phyloP scores from a whole-genome alignment of 2,797 vertebrate species.

The Sciurus vulgaris region DNA sequence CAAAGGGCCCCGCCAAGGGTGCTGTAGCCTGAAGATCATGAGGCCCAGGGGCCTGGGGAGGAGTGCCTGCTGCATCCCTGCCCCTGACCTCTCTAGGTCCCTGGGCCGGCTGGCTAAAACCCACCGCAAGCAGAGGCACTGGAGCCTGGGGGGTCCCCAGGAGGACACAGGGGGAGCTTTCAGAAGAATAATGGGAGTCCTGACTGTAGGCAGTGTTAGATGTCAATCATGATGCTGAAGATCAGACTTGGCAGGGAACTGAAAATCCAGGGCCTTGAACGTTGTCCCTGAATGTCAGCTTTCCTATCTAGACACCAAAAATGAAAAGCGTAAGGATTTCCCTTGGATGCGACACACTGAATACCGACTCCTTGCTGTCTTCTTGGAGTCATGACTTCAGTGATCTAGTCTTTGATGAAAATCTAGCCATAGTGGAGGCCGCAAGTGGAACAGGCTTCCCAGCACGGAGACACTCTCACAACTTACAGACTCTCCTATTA shows the following conservation, averaged over 20 bases:
- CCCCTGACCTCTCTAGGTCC: background rate
- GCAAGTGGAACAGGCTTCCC: accelerated
- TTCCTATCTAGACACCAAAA: background rate
- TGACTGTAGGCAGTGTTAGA: background rate
- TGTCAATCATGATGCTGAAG: background rate
- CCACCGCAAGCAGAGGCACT: background rate
- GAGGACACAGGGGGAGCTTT: background rate
- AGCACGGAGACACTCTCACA: no score
- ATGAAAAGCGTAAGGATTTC: background rate
- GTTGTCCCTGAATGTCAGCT: background rate
- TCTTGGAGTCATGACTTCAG: background rate
- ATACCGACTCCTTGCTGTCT: background rate
- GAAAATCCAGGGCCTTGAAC: background rate
- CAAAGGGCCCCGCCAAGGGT: background rate
- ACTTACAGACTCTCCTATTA: background rate
- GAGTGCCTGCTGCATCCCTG: accelerated
- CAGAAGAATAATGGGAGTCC: background rate
- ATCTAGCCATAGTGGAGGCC: background rate
- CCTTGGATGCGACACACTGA: background rate
- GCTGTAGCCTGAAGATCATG: background rate
- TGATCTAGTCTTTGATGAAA: background rate
- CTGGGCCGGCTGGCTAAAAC: background rate
- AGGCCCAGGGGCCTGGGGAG: no score
- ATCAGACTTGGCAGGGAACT: background rate
- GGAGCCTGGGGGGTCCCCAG: background rate